These are phyloP conservation scores for Pipistrellus nathusii DNA, from an alignment of 2,797 vertebrate genomes.

Conservation along the genomic window DNA sequence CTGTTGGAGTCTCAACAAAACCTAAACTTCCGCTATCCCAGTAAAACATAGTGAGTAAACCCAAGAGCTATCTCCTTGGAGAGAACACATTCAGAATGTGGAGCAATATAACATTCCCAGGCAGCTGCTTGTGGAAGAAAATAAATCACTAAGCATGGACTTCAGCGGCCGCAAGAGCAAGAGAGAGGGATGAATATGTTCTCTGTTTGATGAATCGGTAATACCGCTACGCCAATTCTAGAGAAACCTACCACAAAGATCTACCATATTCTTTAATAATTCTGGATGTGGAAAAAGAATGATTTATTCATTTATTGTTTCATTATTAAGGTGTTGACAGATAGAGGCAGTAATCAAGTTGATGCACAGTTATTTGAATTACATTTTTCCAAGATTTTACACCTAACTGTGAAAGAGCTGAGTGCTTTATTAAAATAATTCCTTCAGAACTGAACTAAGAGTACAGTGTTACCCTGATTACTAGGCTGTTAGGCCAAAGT, in stretches of 20 bases:
- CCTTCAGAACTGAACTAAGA: conserved; percentile 8
- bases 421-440: conserved; percentile 13
- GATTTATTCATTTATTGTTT: background rate
- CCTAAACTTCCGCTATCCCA: background rate
- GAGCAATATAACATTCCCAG: background rate
- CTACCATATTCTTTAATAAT: background rate
- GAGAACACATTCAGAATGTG: background rate
- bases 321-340: conserved; percentile 10
- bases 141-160: background rate
- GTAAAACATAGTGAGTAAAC: background rate
- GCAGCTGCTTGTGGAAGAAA: background rate
- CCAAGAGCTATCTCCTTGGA: background rate
- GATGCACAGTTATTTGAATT: background rate
- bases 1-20: background rate
- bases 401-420: conserved; percentile 15
- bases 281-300: background rate
- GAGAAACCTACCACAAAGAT: background rate
- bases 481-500: background rate
- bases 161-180: background rate
- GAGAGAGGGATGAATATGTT: background rate
- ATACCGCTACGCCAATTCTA: background rate
- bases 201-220: background rate
- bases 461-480: background rate
- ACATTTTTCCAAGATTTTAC: background rate
- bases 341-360: background rate